Conservation (phyloP, 2,888 invertebrate species). For the Plebejus anna region DNA sequence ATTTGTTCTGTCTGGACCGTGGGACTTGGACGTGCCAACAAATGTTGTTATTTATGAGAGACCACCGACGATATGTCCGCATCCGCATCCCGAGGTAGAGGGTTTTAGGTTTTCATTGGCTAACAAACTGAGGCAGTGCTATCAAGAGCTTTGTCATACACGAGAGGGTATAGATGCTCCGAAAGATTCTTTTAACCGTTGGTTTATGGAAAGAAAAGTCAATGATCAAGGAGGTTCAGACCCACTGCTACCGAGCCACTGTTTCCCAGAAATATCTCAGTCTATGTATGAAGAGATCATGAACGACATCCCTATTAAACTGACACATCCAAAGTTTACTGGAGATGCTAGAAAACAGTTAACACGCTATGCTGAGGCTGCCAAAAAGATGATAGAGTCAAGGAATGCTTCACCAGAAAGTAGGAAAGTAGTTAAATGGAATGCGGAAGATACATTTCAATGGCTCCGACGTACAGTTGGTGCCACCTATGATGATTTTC, state of each 20-base stretch:
- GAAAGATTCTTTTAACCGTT: constrained; percentile 96
- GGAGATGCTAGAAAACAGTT: constrained; percentile 97
- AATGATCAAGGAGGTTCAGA: constrained; percentile 92
- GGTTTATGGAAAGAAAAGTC: constrained; percentile 97
- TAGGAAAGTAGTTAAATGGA: constrained; percentile 98
- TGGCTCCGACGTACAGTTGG: constrained; percentile 96
- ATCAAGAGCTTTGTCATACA: constrained; percentile 96
- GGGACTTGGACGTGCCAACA: constrained; percentile 96
- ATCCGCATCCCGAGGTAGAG: constrained; percentile 97
- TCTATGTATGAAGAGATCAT: constrained; percentile 98
- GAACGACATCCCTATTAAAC: constrained; percentile 98
- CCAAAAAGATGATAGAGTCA: constrained; percentile 97
- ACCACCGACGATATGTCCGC: constrained; percentile 90
- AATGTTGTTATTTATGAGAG: constrained; percentile 95
- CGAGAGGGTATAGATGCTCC: constrained; percentile 97
- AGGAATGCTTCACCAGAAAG: constrained; percentile 95
- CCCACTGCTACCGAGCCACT: constrained; percentile 94
- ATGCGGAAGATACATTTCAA: constrained; percentile 97
- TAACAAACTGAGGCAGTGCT: constrained; percentile 92
- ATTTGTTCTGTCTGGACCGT: constrained; percentile 93
- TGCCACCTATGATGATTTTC: constrained; percentile 96
- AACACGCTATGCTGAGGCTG: constrained; percentile 96
- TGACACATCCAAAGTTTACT: constrained; percentile 96
- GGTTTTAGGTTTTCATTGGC: constrained; percentile 90
- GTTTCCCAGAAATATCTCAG: constrained; percentile 94